Percentiles rank a stretch among this genome's conserved stretches.
phyloP scores from a whole-genome alignment of 2,888 invertebrate species.

The Melikaiella ostensackeni region DNA sequence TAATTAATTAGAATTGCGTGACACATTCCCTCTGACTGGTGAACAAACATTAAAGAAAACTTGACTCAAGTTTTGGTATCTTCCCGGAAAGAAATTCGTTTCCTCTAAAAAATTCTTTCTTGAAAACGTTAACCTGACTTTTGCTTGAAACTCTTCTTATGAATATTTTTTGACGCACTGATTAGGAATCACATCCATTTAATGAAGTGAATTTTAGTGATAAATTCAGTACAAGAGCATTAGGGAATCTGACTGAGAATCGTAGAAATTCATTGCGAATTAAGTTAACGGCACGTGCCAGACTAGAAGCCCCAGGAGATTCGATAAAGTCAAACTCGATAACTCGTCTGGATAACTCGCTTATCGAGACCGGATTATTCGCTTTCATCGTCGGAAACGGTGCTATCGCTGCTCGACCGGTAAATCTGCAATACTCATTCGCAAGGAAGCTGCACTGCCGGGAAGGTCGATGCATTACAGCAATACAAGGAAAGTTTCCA shows the following conservation, averaged over 20 bases:
- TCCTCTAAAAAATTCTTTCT: too few relatives aligned
- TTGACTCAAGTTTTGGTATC: too few relatives aligned
- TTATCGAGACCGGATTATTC: constrained; percentile 58
- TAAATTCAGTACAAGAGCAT: constrained; percentile 6
- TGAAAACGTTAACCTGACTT: too few relatives aligned
- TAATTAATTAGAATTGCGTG: too few relatives aligned
- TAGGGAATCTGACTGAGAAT: constrained; percentile 24
- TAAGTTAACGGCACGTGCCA: constrained; percentile 42
- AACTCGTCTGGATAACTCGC: constrained; percentile 65
- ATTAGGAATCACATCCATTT: background rate
- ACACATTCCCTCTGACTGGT: too few relatives aligned
- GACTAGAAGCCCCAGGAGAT: constrained; percentile 30
- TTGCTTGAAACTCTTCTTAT: too few relatives aligned
- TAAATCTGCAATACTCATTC: constrained; percentile 46
- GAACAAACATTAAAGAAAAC: too few relatives aligned
- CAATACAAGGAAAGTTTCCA: constrained; percentile 20
- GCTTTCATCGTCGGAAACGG: constrained; percentile 56
- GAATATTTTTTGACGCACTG: background rate
- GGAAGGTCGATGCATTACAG: background rate
- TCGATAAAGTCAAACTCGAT: constrained; percentile 47
- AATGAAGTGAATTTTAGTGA: background rate
- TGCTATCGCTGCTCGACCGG: constrained; percentile 49
- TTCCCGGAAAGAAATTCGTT: too few relatives aligned
- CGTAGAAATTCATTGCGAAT: constrained; percentile 32
- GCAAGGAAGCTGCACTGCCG: constrained; percentile 23